Evolutionary conservation across 2,797 vertebrate genomes (phyloP).

Genomic region (Huso huso): DNA sequence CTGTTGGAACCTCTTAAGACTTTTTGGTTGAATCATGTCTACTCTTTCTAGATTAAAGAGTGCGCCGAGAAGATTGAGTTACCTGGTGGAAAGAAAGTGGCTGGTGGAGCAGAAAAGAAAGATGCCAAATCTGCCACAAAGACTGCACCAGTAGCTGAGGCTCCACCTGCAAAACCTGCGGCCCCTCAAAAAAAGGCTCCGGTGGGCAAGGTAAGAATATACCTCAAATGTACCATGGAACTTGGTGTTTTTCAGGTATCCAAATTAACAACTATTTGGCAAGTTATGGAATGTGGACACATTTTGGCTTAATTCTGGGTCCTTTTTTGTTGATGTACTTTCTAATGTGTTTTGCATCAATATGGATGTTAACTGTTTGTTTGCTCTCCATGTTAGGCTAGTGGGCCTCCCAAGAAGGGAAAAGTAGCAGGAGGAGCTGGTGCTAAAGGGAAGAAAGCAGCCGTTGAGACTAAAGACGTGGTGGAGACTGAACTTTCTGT

Average conservation of each 20-base stretch:
- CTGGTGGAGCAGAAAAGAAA: conserved; percentile 54
- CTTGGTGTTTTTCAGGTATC: too few species aligned
- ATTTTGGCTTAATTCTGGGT: too few species aligned
- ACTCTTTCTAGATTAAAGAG: conserved; percentile 80
- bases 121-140: conserved; percentile 67
- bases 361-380: too few species aligned
- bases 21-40: neutral
- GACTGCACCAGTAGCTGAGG: conserved; percentile 51
- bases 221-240: too few species aligned
- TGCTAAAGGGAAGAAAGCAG: conserved; percentile 73
- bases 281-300: too few species aligned
- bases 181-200: conserved; percentile 69
- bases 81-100: conserved; percentile 64
- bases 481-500: conserved; percentile 81
- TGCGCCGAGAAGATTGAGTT: conserved; percentile 88
- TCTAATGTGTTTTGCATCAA: too few species aligned
- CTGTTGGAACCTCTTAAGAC: too few species aligned
- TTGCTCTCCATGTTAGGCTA: conserved; percentile 45
- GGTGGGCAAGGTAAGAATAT: conserved; percentile 61
- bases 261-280: too few species aligned
- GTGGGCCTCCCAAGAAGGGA: conserved; percentile 74
- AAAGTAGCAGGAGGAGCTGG: conserved; percentile 60
- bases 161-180: conserved; percentile 45
- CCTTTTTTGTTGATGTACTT: too few species aligned
- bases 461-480: conserved; percentile 68